These are phyloP conservation scores for Carcina quercana DNA, from an alignment of 2,888 invertebrate genomes.

Conservation along the genomic window DNA sequence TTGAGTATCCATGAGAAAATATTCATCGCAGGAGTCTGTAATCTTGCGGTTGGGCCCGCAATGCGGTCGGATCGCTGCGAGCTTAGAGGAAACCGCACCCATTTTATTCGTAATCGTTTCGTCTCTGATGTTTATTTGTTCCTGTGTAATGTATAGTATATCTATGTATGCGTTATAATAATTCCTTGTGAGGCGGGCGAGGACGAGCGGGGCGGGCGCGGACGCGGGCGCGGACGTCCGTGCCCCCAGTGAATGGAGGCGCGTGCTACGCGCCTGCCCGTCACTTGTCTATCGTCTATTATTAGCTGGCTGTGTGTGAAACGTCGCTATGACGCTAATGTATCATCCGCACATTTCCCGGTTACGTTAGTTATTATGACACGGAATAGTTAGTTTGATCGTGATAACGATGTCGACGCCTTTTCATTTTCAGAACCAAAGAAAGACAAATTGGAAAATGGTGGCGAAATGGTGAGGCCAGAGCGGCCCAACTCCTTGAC, in stretches of 20 bases:
- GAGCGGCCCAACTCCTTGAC: slow-evolving; percentile 88
- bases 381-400: too few relatives aligned
- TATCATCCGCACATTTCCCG: slow-evolving; percentile 7
- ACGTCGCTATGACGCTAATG: slow-evolving; percentile 27
- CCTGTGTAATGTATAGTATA: slow-evolving; percentile 17
- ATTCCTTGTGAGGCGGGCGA: slow-evolving; percentile 51
- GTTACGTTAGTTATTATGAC: too few relatives aligned
- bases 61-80: too few relatives aligned
- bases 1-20: too few relatives aligned
- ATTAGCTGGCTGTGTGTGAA: too few relatives aligned
- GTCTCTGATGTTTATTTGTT: slow-evolving; percentile 15
- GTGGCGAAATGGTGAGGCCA: slow-evolving; percentile 75
- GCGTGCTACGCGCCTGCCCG: slow-evolving; percentile 40
- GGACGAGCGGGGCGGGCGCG: slow-evolving; percentile 39
- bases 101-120: neutral
- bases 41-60: neutral
- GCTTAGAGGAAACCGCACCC: neutral
- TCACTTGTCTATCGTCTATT: slow-evolving; percentile 47
- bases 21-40: too few relatives aligned
- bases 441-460: slow-evolving; percentile 92
- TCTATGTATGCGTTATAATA: slow-evolving; percentile 45
- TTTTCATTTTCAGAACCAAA: slow-evolving; percentile 86
- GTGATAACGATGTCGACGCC: too few relatives aligned
- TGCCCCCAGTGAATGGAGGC: slow-evolving; percentile 52
- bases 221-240: slow-evolving; percentile 16